Conservation (phyloP, 2,888 invertebrate genomes). For the Protula sp. region DNA sequence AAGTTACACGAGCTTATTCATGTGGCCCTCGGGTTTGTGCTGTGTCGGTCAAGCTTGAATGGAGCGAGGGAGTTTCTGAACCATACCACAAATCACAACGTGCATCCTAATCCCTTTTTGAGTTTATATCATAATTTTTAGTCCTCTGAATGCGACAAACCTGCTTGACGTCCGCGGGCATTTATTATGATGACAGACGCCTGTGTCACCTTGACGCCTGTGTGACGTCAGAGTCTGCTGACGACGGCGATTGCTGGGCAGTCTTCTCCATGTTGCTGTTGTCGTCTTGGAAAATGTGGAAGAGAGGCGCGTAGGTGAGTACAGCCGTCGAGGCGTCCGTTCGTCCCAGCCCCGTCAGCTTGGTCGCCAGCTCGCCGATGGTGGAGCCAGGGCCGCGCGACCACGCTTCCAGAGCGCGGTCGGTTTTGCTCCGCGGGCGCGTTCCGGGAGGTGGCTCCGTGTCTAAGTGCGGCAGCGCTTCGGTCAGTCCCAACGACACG, state of each 20-base stretch:
- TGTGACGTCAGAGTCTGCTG: constrained; percentile 11
- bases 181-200: too few species aligned
- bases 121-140: too few species aligned
- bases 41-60: too few species aligned
- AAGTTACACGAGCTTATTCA: too few species aligned
- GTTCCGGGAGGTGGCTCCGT: constrained; percentile 36
- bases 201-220: constrained; percentile 8
- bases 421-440: constrained; percentile 49
- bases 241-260: constrained; percentile 1
- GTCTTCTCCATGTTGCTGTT: constrained; percentile 2
- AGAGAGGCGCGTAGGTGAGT: constrained; percentile 57
- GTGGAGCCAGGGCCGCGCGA: constrained; percentile 52
- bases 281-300: constrained; percentile 13
- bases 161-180: not conserved
- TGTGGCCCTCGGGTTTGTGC: too few species aligned
- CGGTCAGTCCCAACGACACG: constrained; percentile 58
- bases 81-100: too few species aligned
- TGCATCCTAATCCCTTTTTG: too few species aligned
- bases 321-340: constrained; percentile 62
- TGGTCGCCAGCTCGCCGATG: constrained; percentile 59
- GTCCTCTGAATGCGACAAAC: too few species aligned
- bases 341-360: constrained; percentile 61
- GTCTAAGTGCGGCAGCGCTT: constrained; percentile 58
- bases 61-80: too few species aligned
- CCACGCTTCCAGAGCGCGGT: constrained; percentile 58